phyloP scores from a whole-genome alignment of 1,140 invertebrate genomes.

The Calycopis cecrops region DNA sequence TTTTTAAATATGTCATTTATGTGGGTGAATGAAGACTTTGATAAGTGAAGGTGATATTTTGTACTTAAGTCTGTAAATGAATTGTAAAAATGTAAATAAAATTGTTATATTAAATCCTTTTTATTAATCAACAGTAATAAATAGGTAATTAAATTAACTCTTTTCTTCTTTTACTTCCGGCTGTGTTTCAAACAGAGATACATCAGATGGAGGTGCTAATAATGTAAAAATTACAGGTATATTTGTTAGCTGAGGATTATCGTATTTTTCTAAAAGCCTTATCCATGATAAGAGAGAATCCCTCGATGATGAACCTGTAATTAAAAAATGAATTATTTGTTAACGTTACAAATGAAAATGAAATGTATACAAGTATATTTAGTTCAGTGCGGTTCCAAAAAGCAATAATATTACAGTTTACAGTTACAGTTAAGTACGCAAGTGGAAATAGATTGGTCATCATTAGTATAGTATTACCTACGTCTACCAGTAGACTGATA shows the following conservation, averaged over 20 bases:
- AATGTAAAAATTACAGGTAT: slow-evolving; percentile 89
- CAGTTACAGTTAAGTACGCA: too few species aligned
- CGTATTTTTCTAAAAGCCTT: slow-evolving; percentile 84
- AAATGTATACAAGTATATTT: too few species aligned
- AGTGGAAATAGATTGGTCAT: background rate
- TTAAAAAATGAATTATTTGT: slow-evolving; percentile 16
- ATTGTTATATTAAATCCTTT: slow-evolving; percentile 8
- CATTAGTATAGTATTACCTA: too few species aligned
- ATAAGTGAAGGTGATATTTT: slow-evolving; percentile 1
- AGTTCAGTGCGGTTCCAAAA: too few species aligned
- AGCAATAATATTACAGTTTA: too few species aligned
- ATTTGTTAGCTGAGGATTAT: slow-evolving; percentile 83
- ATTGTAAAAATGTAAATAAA: slow-evolving; percentile 15
- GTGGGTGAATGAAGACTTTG: background rate
- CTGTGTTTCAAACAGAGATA: slow-evolving; percentile 51
- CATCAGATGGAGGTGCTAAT: slow-evolving; percentile 54
- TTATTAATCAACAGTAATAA: slow-evolving; percentile 13
- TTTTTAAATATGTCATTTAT: slow-evolving; percentile 3
- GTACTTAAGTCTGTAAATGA: slow-evolving; percentile 15
- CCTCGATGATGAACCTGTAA: slow-evolving; percentile 86
- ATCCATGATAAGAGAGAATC: slow-evolving; percentile 96
- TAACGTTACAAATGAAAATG: too few species aligned
- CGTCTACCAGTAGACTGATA: too few species aligned
- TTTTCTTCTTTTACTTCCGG: slow-evolving; percentile 31
- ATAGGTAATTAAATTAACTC: slow-evolving; percentile 2